Evolutionary conservation across 2,888 invertebrate genomes (phyloP).

Genomic region (Pantelozetes paolii): DNA sequence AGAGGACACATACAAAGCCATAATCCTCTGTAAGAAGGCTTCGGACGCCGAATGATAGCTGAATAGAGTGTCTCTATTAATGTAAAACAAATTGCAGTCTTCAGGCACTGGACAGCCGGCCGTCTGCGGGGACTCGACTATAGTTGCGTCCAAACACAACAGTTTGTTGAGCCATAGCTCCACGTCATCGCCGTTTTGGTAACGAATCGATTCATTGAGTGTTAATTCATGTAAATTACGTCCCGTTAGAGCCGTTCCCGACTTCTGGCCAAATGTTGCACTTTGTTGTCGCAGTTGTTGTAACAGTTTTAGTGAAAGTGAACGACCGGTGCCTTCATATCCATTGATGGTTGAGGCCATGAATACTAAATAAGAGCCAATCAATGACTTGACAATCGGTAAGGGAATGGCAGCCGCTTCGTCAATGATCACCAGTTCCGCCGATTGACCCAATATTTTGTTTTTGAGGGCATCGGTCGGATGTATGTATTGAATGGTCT

Average conservation of each 20-base stretch:
- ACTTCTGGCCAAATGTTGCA: constrained; percentile 52
- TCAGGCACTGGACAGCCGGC: constrained; percentile 85
- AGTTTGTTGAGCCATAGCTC: constrained; percentile 87
- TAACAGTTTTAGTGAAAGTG: constrained; percentile 87
- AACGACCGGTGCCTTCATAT: constrained; percentile 96
- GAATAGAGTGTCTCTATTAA: constrained; percentile 81
- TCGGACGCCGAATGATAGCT: constrained; percentile 83
- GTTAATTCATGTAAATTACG: constrained; percentile 58
- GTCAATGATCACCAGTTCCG: constrained; percentile 91
- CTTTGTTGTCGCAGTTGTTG: constrained; percentile 72
- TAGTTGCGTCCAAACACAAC: constrained; percentile 81
- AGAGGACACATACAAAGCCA: constrained; percentile 90
- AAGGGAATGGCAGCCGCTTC: constrained; percentile 98
- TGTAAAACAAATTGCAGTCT: constrained; percentile 72
- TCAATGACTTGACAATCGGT: constrained; percentile 79
- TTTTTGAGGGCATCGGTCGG: constrained; percentile 77
- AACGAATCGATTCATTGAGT: constrained; percentile 90
- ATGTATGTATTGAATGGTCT: constrained; percentile 95
- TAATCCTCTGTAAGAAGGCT: constrained; percentile 81
- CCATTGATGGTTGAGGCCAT: constrained; percentile 96
- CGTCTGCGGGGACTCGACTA: constrained; percentile 56
- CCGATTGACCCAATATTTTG: constrained; percentile 57
- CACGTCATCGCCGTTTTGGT: constrained; percentile 73
- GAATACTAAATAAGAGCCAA: constrained; percentile 86
- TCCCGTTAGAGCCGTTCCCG: constrained; percentile 47